A percentile compares a stretch with the other conserved stretches of the same genome.
Conservation (phyloP, 2,888 invertebrate species). For the Protonemura montana region DNA sequence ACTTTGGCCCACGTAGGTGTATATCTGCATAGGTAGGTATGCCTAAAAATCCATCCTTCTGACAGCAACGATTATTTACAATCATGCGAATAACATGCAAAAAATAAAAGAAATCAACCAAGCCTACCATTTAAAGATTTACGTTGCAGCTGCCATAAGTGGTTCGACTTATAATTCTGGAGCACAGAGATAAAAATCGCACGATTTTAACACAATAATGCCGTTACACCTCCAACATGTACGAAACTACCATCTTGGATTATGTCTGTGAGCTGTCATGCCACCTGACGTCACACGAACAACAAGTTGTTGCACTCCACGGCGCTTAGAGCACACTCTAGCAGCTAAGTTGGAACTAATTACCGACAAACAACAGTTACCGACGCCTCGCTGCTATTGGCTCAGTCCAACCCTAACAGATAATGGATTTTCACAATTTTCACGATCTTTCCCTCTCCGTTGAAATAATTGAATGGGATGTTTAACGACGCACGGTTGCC, state of each 20-base stretch:
- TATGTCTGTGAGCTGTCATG: slow-evolving; percentile 25
- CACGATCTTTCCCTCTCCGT: too few relatives aligned
- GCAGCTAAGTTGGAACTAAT: not conserved
- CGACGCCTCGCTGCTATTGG: not conserved
- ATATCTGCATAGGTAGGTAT: slow-evolving; percentile 8
- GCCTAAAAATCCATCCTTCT: slow-evolving; percentile 1
- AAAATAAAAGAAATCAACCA: not conserved
- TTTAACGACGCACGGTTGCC: too few relatives aligned
- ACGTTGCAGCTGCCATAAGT: not conserved
- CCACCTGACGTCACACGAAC: slow-evolving; percentile 33
- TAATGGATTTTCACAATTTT: too few relatives aligned
- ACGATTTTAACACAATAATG: slow-evolving; percentile 27
- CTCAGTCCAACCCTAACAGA: too few relatives aligned
- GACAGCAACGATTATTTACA: slow-evolving; percentile 19
- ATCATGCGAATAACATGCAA: not conserved
- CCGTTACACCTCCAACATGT: slow-evolving; percentile 20
- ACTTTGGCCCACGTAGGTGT: not conserved
- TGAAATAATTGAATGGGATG: too few relatives aligned
- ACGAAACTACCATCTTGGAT: slow-evolving; percentile 34
- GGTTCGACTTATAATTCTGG: not conserved
- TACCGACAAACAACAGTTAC: not conserved
- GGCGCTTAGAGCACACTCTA: not conserved
- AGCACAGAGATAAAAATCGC: not conserved
- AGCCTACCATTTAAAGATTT: not conserved
- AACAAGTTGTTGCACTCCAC: slow-evolving; percentile 31